Conservation (phyloP, 2,113 vertebrate species). For the Rhodinocichla rosea region DNA sequence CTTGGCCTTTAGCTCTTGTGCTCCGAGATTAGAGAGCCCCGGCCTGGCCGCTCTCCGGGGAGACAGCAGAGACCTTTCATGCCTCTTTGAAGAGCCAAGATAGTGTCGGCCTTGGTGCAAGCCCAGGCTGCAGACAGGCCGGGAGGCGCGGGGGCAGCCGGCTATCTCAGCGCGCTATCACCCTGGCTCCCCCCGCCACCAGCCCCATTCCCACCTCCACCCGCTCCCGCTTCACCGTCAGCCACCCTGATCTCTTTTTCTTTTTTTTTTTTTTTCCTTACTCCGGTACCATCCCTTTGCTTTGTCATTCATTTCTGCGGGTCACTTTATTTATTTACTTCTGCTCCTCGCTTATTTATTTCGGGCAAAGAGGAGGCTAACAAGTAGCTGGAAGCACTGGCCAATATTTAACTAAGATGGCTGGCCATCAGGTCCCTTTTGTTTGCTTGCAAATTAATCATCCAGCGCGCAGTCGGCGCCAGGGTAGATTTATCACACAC, state of each 20-base stretch:
- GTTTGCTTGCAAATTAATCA: slow-evolving; percentile 95
- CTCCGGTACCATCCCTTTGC: background rate
- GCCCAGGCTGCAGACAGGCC: background rate
- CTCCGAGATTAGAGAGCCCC: background rate
- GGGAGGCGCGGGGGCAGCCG: slow-evolving; percentile 6
- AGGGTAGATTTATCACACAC: slow-evolving; percentile 81
- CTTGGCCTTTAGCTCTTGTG: background rate
- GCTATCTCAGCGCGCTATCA: slow-evolving; percentile 24
- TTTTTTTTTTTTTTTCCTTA: fast-evolving
- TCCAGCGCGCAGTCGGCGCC: slow-evolving; percentile 80
- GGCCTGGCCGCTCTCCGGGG: background rate
- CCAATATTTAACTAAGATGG: slow-evolving; percentile 87
- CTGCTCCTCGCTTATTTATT: background rate
- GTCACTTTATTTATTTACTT: background rate
- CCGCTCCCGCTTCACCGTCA: background rate
- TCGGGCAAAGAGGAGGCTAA: slow-evolving; percentile 47
- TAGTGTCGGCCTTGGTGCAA: slow-evolving; percentile 15
- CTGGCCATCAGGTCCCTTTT: slow-evolving; percentile 80
- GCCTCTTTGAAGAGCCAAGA: slow-evolving; percentile 59
- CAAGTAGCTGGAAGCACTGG: slow-evolving; percentile 79
- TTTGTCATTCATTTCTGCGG: background rate
- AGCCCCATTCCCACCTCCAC: background rate
- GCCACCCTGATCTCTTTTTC: background rate
- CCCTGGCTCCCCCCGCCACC: background rate
- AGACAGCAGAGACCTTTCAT: slow-evolving; percentile 21